Evolutionary conservation across 1,140 invertebrate genomes (phyloP).

Genomic region (Papilio glaucus): DNA sequence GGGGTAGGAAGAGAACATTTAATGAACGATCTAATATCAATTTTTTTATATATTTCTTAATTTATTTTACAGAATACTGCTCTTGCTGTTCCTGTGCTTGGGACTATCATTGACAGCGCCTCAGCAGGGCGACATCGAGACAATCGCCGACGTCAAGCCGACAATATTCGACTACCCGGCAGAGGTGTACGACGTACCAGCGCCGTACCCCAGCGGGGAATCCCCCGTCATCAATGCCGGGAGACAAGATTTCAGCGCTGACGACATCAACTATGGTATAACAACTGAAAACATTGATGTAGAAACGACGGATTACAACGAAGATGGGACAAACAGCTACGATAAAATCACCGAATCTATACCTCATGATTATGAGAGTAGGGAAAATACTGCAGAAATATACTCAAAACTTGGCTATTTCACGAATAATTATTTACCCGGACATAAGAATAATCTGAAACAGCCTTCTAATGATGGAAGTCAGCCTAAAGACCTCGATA

Average conservation of each 20-base stretch:
- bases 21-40: background rate
- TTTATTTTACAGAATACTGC: constrained; percentile 25
- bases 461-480: background rate
- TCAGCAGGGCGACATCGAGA: constrained; percentile 15
- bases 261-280: background rate
- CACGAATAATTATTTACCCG: constrained; percentile 6
- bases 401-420: constrained; percentile 19
- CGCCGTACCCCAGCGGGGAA: background rate
- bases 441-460: background rate
- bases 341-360: background rate
- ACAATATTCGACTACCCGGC: constrained; percentile 21
- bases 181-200: background rate
- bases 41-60: background rate
- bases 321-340: background rate
- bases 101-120: background rate
- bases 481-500: background rate
- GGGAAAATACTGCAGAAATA: background rate
- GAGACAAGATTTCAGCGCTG: background rate
- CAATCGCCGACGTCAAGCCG: constrained; percentile 28
- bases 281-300: constrained; percentile 6
- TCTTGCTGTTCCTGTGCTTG: background rate
- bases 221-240: background rate
- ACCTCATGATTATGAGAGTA: constrained; percentile 3
- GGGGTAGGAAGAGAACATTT: no score
- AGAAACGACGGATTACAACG: constrained; percentile 14